Conservation (phyloP, 2,888 invertebrate genomes). For the Matsumyia berberina region DNA sequence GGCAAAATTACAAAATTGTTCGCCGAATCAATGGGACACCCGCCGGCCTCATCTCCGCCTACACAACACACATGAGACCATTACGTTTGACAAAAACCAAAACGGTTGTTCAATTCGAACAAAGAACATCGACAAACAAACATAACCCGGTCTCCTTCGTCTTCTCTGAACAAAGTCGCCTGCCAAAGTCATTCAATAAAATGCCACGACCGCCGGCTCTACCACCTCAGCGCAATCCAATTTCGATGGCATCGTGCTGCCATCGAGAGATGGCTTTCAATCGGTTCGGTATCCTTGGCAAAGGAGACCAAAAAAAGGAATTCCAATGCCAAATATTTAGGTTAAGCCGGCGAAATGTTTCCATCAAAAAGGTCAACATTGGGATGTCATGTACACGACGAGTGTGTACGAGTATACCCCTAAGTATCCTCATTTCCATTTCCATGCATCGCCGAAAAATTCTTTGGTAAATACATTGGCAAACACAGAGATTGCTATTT, state of each 20-base stretch:
- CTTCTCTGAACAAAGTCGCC: neutral
- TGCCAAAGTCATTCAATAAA: conserved; percentile 25
- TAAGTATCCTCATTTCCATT: conserved; percentile 42
- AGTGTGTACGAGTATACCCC: neutral
- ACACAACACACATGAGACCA: conserved; percentile 1
- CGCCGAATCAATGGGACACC: neutral
- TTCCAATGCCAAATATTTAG: conserved; percentile 38
- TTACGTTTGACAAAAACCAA: conserved; percentile 22
- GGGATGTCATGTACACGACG: conserved; percentile 15
- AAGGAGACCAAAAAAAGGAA: neutral
- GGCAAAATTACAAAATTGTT: conserved; percentile 23
- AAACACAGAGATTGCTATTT: conserved; percentile 51
- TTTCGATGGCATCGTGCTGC: conserved; percentile 9
- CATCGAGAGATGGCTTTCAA: conserved; percentile 9
- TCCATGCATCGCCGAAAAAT: conserved; percentile 35
- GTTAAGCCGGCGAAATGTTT: conserved; percentile 44
- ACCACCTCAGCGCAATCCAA: conserved; percentile 4
- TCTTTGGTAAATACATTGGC: conserved; percentile 27
- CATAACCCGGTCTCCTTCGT: too few relatives aligned
- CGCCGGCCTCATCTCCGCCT: too few relatives aligned
- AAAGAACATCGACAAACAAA: conserved; percentile 11
- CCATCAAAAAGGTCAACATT: conserved; percentile 61
- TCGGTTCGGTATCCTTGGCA: conserved; percentile 9
- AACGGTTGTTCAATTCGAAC: conserved; percentile 2
- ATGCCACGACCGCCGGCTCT: neutral